Evolutionary conservation across 1,140 invertebrate species (phyloP).

Genomic region (Drosophila erecta): DNA sequence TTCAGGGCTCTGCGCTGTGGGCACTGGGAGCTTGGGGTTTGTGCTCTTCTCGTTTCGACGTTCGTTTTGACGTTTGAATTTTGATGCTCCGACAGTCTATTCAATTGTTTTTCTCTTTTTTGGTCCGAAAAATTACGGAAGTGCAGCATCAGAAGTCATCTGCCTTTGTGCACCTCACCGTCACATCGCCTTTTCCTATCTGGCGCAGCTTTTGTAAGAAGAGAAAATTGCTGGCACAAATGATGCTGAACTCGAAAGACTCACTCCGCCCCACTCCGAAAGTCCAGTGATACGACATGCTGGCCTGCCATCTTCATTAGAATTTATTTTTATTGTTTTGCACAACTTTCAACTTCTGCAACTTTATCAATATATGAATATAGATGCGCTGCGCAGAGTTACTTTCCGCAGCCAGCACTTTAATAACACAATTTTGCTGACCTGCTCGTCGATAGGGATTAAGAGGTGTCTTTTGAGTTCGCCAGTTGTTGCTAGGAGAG

Average conservation of each 20-base stretch:
- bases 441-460: conserved; percentile 15
- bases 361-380: conserved; percentile 83
- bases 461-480: conserved; percentile 5
- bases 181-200: conserved; percentile 25
- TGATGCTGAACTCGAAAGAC: conserved; percentile 51
- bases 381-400: conserved; percentile 52
- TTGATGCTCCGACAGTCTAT: conserved; percentile 83
- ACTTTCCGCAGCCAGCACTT: conserved; percentile 49
- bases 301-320: conserved; percentile 78
- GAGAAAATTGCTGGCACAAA: conserved; percentile 78
- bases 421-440: conserved; percentile 65
- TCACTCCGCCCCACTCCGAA: background rate
- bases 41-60: conserved; percentile 43
- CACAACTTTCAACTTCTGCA: conserved; percentile 81
- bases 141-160: conserved; percentile 71
- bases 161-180: conserved; percentile 9
- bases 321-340: conserved; percentile 83
- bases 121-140: conserved; percentile 74
- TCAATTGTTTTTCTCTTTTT: conserved; percentile 82
- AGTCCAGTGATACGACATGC: conserved; percentile 61
- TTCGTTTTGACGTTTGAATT: conserved; percentile 79
- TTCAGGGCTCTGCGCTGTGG: conserved; percentile 1
- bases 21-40: background rate
- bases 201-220: conserved; percentile 71
- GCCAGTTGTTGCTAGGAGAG: background rate